Evolutionary conservation across 1,140 invertebrate genomes (phyloP), one percentile per base, ranked within the genome.

Genomic region (Andrena cerasifolii): DNA sequence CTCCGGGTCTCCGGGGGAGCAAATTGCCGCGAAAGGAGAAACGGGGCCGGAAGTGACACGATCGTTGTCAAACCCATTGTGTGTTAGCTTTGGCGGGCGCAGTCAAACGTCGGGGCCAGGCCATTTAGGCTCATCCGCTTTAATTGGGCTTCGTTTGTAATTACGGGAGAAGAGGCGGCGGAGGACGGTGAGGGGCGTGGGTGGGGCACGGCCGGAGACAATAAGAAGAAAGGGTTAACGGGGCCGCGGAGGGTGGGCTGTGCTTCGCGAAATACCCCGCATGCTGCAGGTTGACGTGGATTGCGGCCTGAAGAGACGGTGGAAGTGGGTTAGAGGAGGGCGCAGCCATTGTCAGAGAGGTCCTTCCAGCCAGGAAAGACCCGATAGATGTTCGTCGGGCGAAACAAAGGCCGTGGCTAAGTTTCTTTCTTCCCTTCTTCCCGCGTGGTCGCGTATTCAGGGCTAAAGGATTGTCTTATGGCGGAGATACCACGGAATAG

Each of bases 111-210:
- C 73, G 63, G 45, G 47, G 63, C 68, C 40, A 58, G 75, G 75
- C 77, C 66, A 79, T 84, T 84, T 83, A 84, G 81, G 77, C 77
- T 84, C 66, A 83, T 84, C 82, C 68, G 71, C 77, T 84, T 84
- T 84, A 84, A 84, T 83, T 83, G 71, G n/a, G 71, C 65, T 84
- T 84, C 77, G 82, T 76, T 83, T 80, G 81, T 84, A 84, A 84
- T 83, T 83, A 84, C 54, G 77, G 21, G 3, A 51, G 26, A 66
- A 56, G 74, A 73, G 45, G 51, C 21, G 24, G 40, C n/a, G 16
- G 31, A 31, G 47, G 71, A 26, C 33, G 72, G 47, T 53, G 36
- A 10, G n/a, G 45, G 18, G 54, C 63, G 24, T 33, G 67, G 51
- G 24, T 4, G 21, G 2, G 4, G 6, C 8, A 10, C 18, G 45